These are phyloP conservation scores for Sericinus montela DNA, from an alignment of 2,888 invertebrate species.

Conservation along the genomic window DNA sequence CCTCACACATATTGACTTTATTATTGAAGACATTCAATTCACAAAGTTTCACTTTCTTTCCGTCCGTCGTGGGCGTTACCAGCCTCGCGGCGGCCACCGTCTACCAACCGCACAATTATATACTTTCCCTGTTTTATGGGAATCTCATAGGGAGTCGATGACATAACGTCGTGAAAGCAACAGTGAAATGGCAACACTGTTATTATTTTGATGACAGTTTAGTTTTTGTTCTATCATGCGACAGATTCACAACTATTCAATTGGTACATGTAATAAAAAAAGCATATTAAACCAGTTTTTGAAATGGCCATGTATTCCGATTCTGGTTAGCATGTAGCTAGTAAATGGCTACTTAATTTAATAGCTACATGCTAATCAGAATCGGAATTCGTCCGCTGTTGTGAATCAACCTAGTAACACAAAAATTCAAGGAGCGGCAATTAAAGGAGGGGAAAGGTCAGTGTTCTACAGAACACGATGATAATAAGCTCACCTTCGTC, in stretches of 20 bases:
- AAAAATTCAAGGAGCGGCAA: too few relatives aligned
- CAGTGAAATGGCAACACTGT: constrained; percentile 23
- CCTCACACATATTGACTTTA: not conserved
- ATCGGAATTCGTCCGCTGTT: too few relatives aligned
- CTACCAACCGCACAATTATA: constrained; percentile 53
- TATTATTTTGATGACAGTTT: constrained; percentile 29
- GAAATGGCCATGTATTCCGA: too few relatives aligned
- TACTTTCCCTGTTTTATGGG: constrained; percentile 77
- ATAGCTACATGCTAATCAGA: too few relatives aligned
- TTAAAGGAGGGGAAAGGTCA: too few relatives aligned
- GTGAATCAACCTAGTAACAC: too few relatives aligned
- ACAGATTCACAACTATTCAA: not conserved
- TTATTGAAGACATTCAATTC: constrained; percentile 1
- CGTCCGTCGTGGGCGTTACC: constrained; percentile 59
- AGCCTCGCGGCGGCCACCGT: constrained; percentile 48
- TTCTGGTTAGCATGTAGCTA: too few relatives aligned
- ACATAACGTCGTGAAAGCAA: constrained; percentile 53
- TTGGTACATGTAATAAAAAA: too few relatives aligned
- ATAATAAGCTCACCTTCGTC: too few relatives aligned
- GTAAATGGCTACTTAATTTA: too few relatives aligned
- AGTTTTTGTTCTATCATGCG: constrained; percentile 1
- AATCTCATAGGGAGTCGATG: constrained; percentile 56
- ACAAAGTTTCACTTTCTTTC: constrained; percentile 64
- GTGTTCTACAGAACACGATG: too few relatives aligned
- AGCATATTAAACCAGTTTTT: not conserved